Conservation (phyloP, 2,113 vertebrate genomes). For the Mastomys coucha region DNA sequence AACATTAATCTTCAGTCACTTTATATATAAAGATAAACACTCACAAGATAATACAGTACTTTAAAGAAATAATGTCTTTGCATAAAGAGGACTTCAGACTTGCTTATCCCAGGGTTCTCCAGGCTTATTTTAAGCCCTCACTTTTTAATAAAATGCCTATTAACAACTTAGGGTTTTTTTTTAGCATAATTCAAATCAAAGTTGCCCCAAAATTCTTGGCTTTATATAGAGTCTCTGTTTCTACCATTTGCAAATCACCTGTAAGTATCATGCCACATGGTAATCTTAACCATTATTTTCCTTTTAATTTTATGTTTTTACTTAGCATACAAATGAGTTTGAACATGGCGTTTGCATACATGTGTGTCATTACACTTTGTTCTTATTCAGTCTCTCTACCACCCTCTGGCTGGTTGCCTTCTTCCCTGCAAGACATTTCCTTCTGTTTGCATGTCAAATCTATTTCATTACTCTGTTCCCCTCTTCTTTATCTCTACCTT, state of each 20-base stretch:
- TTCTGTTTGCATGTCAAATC: neutral
- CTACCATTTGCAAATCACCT: neutral
- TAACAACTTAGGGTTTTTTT: neutral
- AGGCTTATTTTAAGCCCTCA: neutral
- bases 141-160: constrained; percentile 6
- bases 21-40: neutral
- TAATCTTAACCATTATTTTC: neutral
- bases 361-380: neutral
- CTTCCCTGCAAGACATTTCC: neutral
- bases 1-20: neutral
- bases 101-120: neutral
- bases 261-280: neutral
- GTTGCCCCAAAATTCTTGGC: neutral
- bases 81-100: neutral
- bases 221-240: neutral
- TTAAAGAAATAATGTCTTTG: neutral
- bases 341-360: neutral
- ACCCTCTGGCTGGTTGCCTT: neutral
- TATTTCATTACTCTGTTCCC: neutral
- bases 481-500: neutral
- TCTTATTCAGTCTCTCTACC: neutral
- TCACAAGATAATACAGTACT: neutral
- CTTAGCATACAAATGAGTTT: neutral
- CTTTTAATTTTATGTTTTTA: neutral
- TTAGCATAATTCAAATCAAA: neutral